These are phyloP conservation scores for Nesidiocoris tenuis DNA, from an alignment of 2,888 invertebrate species.

Conservation along the genomic window DNA sequence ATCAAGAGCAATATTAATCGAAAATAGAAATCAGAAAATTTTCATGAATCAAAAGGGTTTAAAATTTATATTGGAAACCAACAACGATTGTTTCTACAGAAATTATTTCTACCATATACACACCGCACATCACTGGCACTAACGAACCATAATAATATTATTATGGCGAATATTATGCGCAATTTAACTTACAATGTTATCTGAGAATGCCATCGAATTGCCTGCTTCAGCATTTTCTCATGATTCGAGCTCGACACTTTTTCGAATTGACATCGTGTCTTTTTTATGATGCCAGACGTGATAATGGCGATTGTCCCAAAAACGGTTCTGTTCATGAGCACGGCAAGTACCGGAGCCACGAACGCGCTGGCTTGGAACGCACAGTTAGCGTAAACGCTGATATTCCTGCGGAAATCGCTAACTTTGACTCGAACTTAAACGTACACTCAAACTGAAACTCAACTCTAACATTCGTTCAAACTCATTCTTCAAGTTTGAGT, in stretches of 20 bases:
- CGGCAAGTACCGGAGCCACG: not conserved
- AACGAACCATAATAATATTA: not conserved
- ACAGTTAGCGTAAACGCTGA: no score
- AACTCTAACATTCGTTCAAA: no score
- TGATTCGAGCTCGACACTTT: not conserved
- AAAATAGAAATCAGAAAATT: no score
- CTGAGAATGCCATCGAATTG: slow-evolving; percentile 6
- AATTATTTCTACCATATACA: no score
- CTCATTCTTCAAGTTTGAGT: no score
- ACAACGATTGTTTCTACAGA: no score
- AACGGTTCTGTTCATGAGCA: slow-evolving; percentile 9
- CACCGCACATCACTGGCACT: not conserved
- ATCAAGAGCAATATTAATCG: no score
- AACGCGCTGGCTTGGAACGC: no score
- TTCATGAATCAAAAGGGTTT: no score
- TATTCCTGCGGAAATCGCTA: no score
- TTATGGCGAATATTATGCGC: not conserved
- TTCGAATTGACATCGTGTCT: not conserved
- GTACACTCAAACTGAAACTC: no score
- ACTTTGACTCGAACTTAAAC: no score
- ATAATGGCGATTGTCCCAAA: slow-evolving; percentile 1
- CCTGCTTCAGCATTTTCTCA: not conserved
- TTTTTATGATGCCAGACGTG: not conserved
- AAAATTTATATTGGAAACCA: not conserved
- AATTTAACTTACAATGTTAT: not conserved